Evolutionary conservation across 2,797 vertebrate genomes (phyloP), one percentile per base, ranked within the genome.

Genomic region (Clarias fuscus): DNA sequence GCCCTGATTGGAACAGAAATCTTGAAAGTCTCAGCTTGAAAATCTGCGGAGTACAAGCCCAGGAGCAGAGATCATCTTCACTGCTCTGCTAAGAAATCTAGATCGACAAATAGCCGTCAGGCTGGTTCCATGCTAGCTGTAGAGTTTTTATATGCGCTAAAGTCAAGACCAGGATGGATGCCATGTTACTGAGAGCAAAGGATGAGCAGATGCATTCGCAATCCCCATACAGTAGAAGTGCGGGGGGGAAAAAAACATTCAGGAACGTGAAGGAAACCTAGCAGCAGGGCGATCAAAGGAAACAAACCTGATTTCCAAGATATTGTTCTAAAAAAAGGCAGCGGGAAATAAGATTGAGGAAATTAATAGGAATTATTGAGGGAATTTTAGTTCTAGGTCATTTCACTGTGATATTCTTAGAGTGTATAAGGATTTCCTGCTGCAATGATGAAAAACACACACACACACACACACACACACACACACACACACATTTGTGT

Each of bases 331-430:
- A 76, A 76, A n/a, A 24, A 73, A 53, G 2, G 24, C 73, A 5
- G 48, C 2, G 7, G 15, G 48, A 56, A n/a, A 76, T 8, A 40
- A 81, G 24, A 82, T 20, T 56, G 56, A 72, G 82, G 67, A 72
- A 83, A 61, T 83, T 40, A 83, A 73, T 30, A 10, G 30, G 67
- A 83, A 83, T 82, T 67, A 79, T 70, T 58, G 73, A 70, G 82
- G 61, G 88, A 79, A 83, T 87, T 80, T 37, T 71, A 70, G 62
- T 90, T 89, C 86, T 87, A 64, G 88, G 88, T 90, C 88, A 87
- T 70, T 87, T 65, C 64, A 68, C 62, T 61, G 83, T 61, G 68
- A 88, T 86, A 78, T 88, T 89, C 78, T 81, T 72, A 73, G 62
- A 84, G 89, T 85, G 82, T 79, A 86, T 86, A 81, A 86, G 40